Evolutionary conservation across 2,888 invertebrate species (phyloP).

Genomic region (Prosopocoilus inquinatus): DNA sequence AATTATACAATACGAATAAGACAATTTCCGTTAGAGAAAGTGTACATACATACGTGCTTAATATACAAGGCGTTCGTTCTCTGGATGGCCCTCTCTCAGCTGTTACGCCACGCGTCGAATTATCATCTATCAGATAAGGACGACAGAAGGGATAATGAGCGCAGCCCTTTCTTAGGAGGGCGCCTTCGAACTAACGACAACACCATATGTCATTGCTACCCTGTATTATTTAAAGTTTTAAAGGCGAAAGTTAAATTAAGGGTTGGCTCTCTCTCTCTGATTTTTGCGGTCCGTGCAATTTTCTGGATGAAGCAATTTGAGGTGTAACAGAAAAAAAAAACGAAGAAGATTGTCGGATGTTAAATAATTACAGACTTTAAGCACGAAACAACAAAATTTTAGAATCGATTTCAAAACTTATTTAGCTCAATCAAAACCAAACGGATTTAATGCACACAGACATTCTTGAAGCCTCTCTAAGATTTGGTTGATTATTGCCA

Average conservation of each 20-base stretch:
- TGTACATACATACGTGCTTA: no score
- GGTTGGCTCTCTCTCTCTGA: slow-evolving; percentile 10
- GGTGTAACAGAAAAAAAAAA: not conserved
- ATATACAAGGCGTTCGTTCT: not conserved
- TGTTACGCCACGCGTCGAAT: slow-evolving; percentile 24
- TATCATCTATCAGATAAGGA: slow-evolving; percentile 28
- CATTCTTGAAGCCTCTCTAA: no score
- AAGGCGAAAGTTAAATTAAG: slow-evolving; percentile 18
- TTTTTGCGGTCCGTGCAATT: not conserved
- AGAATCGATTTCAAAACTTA: no score
- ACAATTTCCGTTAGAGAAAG: slow-evolving; percentile 5
- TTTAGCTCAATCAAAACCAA: no score
- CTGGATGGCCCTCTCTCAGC: slow-evolving; percentile 10
- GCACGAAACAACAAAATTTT: no score
- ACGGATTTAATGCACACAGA: no score
- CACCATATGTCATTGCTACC: slow-evolving; percentile 29
- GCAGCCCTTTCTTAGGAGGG: slow-evolving; percentile 27
- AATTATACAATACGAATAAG: not conserved
- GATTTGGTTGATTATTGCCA: no score
- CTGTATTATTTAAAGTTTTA: slow-evolving; percentile 5
- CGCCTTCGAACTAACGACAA: slow-evolving; percentile 23
- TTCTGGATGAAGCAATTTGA: not conserved
- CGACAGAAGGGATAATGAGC: slow-evolving; percentile 20
- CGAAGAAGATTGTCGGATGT: no score
- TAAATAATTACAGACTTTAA: no score